Conservation (phyloP, 1,140 invertebrate species). For the Calliopsis andreniformis region DNA sequence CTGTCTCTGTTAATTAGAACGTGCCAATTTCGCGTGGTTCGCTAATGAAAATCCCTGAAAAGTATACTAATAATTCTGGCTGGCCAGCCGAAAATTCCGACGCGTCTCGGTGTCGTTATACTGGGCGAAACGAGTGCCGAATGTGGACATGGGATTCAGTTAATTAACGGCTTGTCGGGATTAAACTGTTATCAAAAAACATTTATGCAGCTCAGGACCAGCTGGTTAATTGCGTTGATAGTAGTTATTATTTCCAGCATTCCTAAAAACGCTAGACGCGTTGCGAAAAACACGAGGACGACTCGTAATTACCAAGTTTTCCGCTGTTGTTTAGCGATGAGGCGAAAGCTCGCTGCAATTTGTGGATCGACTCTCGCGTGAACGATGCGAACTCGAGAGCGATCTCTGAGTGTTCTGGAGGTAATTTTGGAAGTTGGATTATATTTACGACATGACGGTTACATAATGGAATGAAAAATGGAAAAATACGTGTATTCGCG, state of each 20-base stretch:
- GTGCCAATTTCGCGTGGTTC: not conserved
- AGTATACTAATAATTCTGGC: not conserved
- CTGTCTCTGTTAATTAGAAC: not conserved
- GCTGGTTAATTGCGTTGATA: constrained; percentile 53
- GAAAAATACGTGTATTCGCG: too few relatives aligned
- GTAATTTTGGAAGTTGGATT: too few relatives aligned
- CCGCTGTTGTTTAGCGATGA: not conserved
- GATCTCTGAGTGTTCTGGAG: too few relatives aligned
- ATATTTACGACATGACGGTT: too few relatives aligned
- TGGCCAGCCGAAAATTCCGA: not conserved
- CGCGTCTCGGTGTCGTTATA: not conserved
- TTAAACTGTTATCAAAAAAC: constrained; percentile 60
- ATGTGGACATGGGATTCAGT: constrained; percentile 1
- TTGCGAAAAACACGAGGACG: not conserved
- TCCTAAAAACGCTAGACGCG: not conserved
- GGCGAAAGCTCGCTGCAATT: not conserved
- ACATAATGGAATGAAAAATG: too few relatives aligned
- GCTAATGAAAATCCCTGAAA: constrained; percentile 17
- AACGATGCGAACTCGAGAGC: too few relatives aligned
- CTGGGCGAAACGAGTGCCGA: not conserved
- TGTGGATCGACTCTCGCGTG: not conserved
- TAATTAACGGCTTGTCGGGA: constrained; percentile 47
- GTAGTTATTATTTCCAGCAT: constrained; percentile 39
- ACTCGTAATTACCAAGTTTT: constrained; percentile 29
- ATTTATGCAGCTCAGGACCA: constrained; percentile 9